Base-by-base conservation (phyloP, 2,113 vertebrate species). In the Rhabdornis inornatus region DNA sequence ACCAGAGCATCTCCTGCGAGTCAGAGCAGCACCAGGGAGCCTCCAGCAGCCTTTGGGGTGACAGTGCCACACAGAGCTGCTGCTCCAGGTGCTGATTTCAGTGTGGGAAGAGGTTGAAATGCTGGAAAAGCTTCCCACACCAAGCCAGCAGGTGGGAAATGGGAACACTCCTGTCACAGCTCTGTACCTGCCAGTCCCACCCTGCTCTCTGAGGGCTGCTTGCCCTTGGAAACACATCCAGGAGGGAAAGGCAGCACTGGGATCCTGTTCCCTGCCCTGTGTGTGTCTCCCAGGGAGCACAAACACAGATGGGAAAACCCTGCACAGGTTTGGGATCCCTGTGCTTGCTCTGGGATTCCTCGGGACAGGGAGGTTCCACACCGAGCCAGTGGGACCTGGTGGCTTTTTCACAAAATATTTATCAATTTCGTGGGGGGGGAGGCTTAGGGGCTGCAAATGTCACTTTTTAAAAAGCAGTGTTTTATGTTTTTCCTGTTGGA, bases 391-490 rank as follows among this genome's bases (percentile, higher is more conserved):
- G 76, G 55, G 42, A 44, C 21, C 70, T 15, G 47, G 18, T 49
- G 79, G 24, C 35, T 76, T 81, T 35, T 70, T 35, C 15, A 24
- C 6, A 40, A n/a, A 35, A 35, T 8, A 35, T 4, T 12, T 2
- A 0, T 19, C 1, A 4, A 1, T 10, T 9, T 18, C 1, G 0
- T 2, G 6, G n/a, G 9, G 33, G 39, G 37, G n/a, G 42, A 44
- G 63, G 69, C 11, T 63, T 23, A 33, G 39, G 49, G 40, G 53
- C 53, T 87, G 86, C 63, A n/a, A 60, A 30, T 37, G 11, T 20
- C 25, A 16, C 27, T 6, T 65, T 47, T 28, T 17, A 8, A 24
- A 53, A 61, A 83, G 28, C 19, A 42, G 5, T 59, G 0, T 10
- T 53, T 89, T 37, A 35, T 17, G 55, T 11, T 87, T 88, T 70